Conservation (phyloP, 2,888 invertebrate species). For the Anagyrus pseudococci region DNA sequence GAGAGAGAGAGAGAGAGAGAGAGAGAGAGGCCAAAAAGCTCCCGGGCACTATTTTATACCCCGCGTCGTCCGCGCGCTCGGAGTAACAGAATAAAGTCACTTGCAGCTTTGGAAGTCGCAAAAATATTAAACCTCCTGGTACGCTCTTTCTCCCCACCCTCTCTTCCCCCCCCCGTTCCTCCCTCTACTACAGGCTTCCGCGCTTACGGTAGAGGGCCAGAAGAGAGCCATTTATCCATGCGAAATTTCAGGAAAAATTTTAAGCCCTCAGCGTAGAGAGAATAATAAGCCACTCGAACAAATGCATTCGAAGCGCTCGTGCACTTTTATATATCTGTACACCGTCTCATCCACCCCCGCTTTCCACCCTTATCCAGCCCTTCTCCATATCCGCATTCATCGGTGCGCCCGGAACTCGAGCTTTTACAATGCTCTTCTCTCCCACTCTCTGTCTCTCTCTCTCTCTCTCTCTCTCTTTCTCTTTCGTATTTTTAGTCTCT, state of each 20-base stretch:
- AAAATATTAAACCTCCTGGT: too few species aligned
- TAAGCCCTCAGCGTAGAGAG: neutral
- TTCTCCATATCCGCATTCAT: slow-evolving; percentile 28
- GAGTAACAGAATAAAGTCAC: too few species aligned
- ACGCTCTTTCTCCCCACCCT: neutral
- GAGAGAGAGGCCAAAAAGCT: too few species aligned
- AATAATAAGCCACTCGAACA: slow-evolving; percentile 34
- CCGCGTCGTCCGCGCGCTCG: too few species aligned
- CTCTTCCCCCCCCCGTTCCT: neutral
- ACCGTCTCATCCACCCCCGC: slow-evolving; percentile 10
- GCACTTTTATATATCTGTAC: slow-evolving; percentile 10
- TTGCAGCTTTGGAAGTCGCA: too few species aligned
- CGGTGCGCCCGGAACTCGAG: slow-evolving; percentile 31
- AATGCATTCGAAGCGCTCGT: slow-evolving; percentile 30
- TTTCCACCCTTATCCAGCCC: too few species aligned
- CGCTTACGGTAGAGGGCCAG: neutral
- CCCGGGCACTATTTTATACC: too few species aligned
- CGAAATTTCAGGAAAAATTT: slow-evolving; percentile 29
- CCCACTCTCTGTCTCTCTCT: neutral
- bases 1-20: too few species aligned
- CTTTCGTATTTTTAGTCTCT: slow-evolving; percentile 13
- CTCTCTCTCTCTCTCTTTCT: neutral
- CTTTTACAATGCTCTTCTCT: slow-evolving; percentile 26
- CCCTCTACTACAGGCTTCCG: neutral
- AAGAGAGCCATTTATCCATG: slow-evolving; percentile 19